These are phyloP conservation scores for Dendroctonus ponderosae DNA, from an alignment of 1,140 invertebrate genomes.

Conservation along the genomic window DNA sequence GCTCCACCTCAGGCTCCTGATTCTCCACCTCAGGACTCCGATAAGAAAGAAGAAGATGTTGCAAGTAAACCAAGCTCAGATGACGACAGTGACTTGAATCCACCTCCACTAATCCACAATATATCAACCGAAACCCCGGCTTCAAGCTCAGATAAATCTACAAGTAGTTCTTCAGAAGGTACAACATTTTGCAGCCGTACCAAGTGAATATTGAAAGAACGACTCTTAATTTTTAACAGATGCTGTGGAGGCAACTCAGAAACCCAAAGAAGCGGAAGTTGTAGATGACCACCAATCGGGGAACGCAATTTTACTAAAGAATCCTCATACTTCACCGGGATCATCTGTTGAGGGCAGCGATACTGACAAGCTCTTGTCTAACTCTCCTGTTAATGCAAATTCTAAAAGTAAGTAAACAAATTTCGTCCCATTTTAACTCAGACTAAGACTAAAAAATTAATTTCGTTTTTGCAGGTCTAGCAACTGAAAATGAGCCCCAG, in stretches of 20 bases:
- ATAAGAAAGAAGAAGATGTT: too few species aligned
- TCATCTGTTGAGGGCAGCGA: slow-evolving; percentile 12
- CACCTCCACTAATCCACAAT: too few species aligned
- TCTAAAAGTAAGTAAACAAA: slow-evolving; percentile 6
- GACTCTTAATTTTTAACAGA: background rate
- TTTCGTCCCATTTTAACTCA: background rate
- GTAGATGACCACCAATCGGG: slow-evolving; percentile 26
- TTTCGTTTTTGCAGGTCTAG: background rate
- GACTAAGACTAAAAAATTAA: too few species aligned
- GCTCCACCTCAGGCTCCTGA: too few species aligned
- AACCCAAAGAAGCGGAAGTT: slow-evolving; percentile 14
- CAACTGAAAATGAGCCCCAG: background rate
- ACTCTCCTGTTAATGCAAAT: slow-evolving; percentile 7
- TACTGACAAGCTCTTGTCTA: slow-evolving; percentile 18
- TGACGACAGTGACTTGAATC: too few species aligned
- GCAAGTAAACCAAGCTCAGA: too few species aligned
- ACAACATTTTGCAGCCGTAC: background rate
- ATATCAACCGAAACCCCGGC: too few species aligned
- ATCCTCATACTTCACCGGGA: background rate
- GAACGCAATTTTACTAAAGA: slow-evolving; percentile 25
- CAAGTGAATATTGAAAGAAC: background rate
- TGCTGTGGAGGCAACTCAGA: background rate
- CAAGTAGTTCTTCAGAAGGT: too few species aligned
- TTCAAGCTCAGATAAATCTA: too few species aligned
- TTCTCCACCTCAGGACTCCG: too few species aligned